A percentile compares a stretch with the other conserved stretches of the same genome.
Evolutionary conservation across 2,888 invertebrate species (phyloP).

Genomic region (Atherix ibis): DNA sequence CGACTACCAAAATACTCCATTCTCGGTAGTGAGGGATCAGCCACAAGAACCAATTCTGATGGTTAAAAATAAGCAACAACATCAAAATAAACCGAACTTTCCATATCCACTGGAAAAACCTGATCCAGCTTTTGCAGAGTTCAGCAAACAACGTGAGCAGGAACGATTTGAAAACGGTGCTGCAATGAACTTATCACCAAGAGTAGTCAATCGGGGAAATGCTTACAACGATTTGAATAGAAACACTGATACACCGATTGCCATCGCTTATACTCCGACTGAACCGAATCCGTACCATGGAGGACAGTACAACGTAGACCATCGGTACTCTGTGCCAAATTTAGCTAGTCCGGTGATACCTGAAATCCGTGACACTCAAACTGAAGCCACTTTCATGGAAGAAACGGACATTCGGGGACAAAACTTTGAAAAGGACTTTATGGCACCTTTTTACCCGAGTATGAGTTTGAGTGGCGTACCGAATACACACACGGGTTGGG

Average conservation of each 20-base stretch:
- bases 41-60: constrained; percentile 34
- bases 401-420: constrained; percentile 29
- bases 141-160: constrained; percentile 21
- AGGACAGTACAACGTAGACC: constrained; percentile 12
- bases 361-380: constrained; percentile 32
- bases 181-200: constrained; percentile 30
- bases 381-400: constrained; percentile 21
- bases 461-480: constrained; percentile 39
- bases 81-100: constrained; percentile 38
- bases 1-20: constrained; percentile 33
- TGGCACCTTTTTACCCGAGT: constrained; percentile 54
- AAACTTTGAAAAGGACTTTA: constrained; percentile 38
- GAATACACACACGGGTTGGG: constrained; percentile 43
- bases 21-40: constrained; percentile 30
- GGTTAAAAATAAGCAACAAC: constrained; percentile 25
- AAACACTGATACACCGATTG: constrained; percentile 42
- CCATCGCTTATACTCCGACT: constrained; percentile 48
- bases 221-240: constrained; percentile 13
- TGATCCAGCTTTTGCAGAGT: constrained; percentile 31
- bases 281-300: constrained; percentile 25
- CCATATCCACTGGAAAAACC: constrained; percentile 49
- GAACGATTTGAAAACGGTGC: constrained; percentile 28
- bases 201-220: constrained; percentile 30
- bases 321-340: constrained; percentile 34
- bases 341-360: constrained; percentile 34